phyloP scores from a whole-genome alignment of 2,797 vertebrate genomes.

The Cuniculus paca region DNA sequence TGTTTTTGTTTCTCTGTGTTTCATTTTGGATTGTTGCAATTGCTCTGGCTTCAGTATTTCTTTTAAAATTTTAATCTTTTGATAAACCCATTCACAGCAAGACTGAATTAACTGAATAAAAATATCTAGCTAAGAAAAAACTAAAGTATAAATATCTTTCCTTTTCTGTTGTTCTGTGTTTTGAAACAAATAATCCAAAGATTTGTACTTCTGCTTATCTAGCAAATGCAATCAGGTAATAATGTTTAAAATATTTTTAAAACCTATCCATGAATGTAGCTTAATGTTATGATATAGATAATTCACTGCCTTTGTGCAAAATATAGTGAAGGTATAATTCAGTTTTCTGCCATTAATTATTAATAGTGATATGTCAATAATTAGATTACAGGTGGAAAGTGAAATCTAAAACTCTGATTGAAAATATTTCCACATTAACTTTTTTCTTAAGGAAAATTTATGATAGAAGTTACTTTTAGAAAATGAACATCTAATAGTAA shows the following conservation, averaged over 20 bases:
- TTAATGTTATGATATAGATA: not conserved
- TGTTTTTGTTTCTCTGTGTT: not conserved
- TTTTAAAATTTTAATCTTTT: not conserved
- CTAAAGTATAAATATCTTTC: not conserved
- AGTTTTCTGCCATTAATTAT: not conserved
- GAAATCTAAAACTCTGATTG: not conserved
- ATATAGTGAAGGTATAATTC: not conserved
- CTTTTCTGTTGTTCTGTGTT: not conserved
- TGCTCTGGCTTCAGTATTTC: not conserved
- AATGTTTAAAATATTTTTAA: not conserved
- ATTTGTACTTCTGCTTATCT: not conserved
- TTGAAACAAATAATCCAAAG: constrained; percentile 16
- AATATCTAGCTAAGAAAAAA: not conserved
- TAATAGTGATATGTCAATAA: not conserved
- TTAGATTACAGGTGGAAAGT: not conserved
- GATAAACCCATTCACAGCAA: not conserved
- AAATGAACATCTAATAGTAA: not conserved
- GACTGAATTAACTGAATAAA: not conserved
- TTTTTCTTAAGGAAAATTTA: not conserved
- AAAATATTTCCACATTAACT: not conserved
- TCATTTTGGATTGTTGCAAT: not conserved
- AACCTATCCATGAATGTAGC: not conserved
- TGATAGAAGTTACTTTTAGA: not conserved
- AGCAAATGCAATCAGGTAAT: not conserved
- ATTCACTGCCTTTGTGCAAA: not conserved